Evolutionary conservation across 2,797 vertebrate genomes (phyloP).

Genomic region (Notoglanidium macrostoma): DNA sequence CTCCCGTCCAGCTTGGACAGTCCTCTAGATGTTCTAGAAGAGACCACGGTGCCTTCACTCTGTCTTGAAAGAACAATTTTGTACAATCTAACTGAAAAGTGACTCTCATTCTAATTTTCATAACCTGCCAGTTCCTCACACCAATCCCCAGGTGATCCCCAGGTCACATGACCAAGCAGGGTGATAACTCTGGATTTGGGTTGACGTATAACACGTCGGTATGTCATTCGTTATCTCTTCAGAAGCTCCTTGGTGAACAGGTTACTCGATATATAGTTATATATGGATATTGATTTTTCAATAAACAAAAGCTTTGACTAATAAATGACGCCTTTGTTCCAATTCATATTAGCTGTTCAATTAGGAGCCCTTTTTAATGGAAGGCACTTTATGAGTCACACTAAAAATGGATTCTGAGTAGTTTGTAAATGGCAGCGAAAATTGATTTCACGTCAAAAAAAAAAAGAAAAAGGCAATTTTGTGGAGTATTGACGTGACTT

Average conservation of each 20-base stretch:
- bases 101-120: neutral
- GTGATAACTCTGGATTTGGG: neutral
- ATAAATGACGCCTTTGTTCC: constrained; percentile 21
- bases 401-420: constrained; percentile 44
- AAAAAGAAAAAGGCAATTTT: constrained; percentile 26
- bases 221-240: neutral
- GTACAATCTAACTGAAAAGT: neutral
- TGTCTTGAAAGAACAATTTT: neutral
- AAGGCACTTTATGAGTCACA: constrained; percentile 28
- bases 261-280: neutral
- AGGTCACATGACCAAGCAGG: too few species aligned
- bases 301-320: neutral
- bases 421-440: constrained; percentile 49
- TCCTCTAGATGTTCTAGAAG: neutral
- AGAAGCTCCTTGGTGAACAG: neutral
- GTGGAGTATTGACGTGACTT: constrained; percentile 42
- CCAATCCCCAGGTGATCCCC: neutral
- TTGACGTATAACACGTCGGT: neutral
- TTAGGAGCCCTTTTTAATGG: constrained; percentile 41
- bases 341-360: constrained; percentile 38
- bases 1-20: neutral
- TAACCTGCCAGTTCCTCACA: too few species aligned
- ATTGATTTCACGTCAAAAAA: constrained; percentile 49
- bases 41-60: neutral
- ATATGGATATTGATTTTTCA: constrained; percentile 4